Evolutionary conservation across 2,888 invertebrate genomes (phyloP), one percentile per base, ranked within the genome.

Genomic region (Phyllotreta striolata): DNA sequence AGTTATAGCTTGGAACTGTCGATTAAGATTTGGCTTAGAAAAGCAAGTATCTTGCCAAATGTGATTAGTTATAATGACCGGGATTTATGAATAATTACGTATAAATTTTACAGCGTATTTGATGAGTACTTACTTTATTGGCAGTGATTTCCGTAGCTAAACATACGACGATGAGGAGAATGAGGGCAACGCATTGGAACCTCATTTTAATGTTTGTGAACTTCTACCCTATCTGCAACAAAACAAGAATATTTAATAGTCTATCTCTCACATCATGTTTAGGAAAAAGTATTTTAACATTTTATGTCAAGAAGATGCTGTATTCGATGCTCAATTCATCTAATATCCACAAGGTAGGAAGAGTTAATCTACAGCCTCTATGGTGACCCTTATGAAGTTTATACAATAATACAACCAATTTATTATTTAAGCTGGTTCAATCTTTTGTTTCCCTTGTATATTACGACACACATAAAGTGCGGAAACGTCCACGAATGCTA

Each of bases 91-190:
- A 10, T 54, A 35, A 12, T 41, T 1, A 10, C 38, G 38, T 43
- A 43, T 35, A 54, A 40, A 8, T 12, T 14, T 6, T 41, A 8
- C 6, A 38, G 10, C 4, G 14, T 41, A 5, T 14, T 49, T 8
- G 8, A 54, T 44, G 10, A 9, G 37, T n/a, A 76, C 76, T 76
- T 73, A 79, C 79, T 74, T 78, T 78, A 34, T 76, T 76, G 3
- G 76, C 73, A 9, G 68, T 62, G 9, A 70, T 69, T 24, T 77
- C 77, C 35, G 71, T 72, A 13, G 76, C 61, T 52, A 78, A 58
- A 40, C 75, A 65, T 13, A 72, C 66, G 34, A 75, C 59, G 9
- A 76, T 40, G 12, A 78, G 61, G 12, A 78, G 61, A 10, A 77
- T 52, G 10, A 67, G 41, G 7, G 72, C 65, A 35, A 78, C 52